A percentile compares a stretch with the other conserved stretches of the same genome.
Conservation (phyloP, 2,888 invertebrate genomes). For the Antitype chi region DNA sequence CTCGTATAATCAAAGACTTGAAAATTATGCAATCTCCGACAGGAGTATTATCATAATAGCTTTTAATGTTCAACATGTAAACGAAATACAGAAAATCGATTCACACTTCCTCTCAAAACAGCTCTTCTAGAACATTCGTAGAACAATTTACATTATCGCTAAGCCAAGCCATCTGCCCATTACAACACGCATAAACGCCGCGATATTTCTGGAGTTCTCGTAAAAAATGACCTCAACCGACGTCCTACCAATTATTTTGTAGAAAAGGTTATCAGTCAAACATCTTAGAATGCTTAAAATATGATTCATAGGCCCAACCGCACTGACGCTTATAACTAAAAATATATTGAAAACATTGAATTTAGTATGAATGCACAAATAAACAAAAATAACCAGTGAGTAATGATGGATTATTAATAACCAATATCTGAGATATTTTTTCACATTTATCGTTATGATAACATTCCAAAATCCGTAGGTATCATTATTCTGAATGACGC, state of each 20-base stretch:
- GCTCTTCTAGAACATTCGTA: constrained; percentile 38
- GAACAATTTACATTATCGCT: constrained; percentile 44
- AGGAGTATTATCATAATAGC: constrained; percentile 23
- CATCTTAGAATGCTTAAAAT: constrained; percentile 30
- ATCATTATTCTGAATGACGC: constrained; percentile 28
- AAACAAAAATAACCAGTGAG: constrained; percentile 43
- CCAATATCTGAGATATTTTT: constrained; percentile 36
- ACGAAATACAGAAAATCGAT: constrained; percentile 24
- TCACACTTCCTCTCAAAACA: constrained; percentile 12
- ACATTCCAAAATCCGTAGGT: constrained; percentile 35
- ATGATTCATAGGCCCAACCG: constrained; percentile 46
- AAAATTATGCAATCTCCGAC: constrained; percentile 38
- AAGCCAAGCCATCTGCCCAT: constrained; percentile 42
- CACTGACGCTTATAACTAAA: constrained; percentile 32
- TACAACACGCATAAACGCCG: constrained; percentile 23
- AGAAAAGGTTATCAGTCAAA: constrained; percentile 41
- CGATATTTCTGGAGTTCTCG: constrained; percentile 45
- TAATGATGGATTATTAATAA: constrained; percentile 47
- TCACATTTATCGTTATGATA: constrained; percentile 28
- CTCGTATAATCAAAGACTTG: constrained; percentile 12
- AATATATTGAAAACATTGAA: constrained; percentile 33
- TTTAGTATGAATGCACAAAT: constrained; percentile 14
- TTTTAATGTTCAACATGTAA: constrained; percentile 25
- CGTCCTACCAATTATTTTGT: constrained; percentile 29
- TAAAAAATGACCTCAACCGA: constrained; percentile 48